phyloP scores from a whole-genome alignment of 2,797 vertebrate genomes.

The Toxotes lorentzi region DNA sequence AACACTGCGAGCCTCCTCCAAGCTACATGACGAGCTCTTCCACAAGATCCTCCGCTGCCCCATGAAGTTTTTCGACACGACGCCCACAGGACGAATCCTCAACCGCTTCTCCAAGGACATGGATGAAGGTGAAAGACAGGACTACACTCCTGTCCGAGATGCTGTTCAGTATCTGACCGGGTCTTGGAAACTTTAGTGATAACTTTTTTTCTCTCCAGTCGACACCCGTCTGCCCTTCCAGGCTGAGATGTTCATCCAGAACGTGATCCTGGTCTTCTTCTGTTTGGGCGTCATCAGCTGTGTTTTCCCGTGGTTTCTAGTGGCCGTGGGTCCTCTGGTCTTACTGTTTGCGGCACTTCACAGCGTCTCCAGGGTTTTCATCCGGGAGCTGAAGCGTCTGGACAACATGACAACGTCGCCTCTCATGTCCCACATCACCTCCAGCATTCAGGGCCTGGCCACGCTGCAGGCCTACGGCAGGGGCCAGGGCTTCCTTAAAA shows the following conservation, averaged over 20 bases:
- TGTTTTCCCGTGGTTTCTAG: conserved; percentile 94
- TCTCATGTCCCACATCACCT: conserved; percentile 93
- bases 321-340: conserved; percentile 90
- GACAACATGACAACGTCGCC: conserved; percentile 94
- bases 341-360: conserved; percentile 90
- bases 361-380: conserved; percentile 91
- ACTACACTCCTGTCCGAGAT: not conserved
- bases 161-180: not conserved
- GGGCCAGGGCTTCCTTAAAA: conserved; percentile 90
- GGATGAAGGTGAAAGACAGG: conserved; percentile 89
- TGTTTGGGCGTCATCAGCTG: conserved; percentile 91
- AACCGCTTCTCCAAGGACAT: conserved; percentile 95
- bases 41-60: conserved; percentile 92
- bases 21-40: conserved; percentile 92
- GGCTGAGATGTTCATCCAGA: conserved; percentile 96
- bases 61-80: conserved; percentile 95
- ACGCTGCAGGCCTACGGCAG: conserved; percentile 93
- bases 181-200: not conserved
- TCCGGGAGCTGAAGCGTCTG: conserved; percentile 93
- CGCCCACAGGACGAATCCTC: conserved; percentile 91
- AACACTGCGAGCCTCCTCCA: conserved; percentile 91
- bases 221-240: conserved; percentile 94
- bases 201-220: conserved; percentile 77
- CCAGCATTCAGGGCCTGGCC: conserved; percentile 93
- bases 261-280: conserved; percentile 93